Evolutionary conservation across 2,113 vertebrate species (phyloP), one percentile per base, ranked within the genome.

Genomic region (Amblyopsis rosae): DNA sequence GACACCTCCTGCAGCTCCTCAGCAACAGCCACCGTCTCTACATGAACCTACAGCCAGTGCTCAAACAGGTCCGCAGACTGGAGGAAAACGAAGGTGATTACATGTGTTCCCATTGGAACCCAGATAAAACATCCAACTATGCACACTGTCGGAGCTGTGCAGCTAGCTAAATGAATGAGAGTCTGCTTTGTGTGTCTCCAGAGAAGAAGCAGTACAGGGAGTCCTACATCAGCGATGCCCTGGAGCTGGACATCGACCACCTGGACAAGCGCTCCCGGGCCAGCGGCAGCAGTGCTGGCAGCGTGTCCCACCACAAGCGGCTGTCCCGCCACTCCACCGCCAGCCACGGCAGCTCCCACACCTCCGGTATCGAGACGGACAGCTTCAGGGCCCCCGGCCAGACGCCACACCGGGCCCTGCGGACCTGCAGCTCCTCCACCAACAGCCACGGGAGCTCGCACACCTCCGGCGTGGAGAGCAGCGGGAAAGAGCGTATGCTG

Each of bases 171-270:
- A 26, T 26, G 26, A 26, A 3, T 26, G 26, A 26, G 26, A 26
- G 78, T 6, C 54, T 0, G 0, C 17, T 3, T 1, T 71, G 8
- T 56, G 7, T 2, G 12, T 32, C 35, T 3, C 0, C 90, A 99
- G 98, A 98, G 82, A 98, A 99, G 92, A 99, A 99, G 89, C 97
- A 98, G 86, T 99, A 99, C 89, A 90, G 97, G 0, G 98, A 99
- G 77, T 99, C 98, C 0, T 99, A 99, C 89, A 99, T 99, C 93
- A 99, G 96, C 0, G 96, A 99, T 67, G 96, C 95, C 15, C 92
- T 99, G 11, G 98, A 99, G 56, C 93, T 98, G 17, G 96, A 99
- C 88, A 95, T 99, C 93, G 98, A 98, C 16, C 95, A 95, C 60
- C 89, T 99, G 87, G 96, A 98, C 79, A 96, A 98, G 79, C 93